A percentile compares a stretch with the other conserved stretches of the same genome.
Conservation (phyloP, 2,113 vertebrate species). For the Engraulis encrasicolus region DNA sequence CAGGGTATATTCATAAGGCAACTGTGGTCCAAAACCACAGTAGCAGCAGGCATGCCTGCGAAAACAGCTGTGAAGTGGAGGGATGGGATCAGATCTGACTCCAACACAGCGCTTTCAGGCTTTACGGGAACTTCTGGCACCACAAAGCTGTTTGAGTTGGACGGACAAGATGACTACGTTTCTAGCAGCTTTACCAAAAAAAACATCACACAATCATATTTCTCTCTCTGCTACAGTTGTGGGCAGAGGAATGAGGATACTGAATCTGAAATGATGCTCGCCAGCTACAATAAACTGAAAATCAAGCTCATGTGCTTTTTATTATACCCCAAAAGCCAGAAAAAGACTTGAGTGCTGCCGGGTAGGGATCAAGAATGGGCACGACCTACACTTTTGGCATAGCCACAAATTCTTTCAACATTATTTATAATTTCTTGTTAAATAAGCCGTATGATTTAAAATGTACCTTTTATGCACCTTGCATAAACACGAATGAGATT, state of each 20-base stretch:
- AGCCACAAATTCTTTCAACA: background rate
- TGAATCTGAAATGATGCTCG: background rate
- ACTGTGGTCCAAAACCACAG: background rate
- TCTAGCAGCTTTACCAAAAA: background rate
- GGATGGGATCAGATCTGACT: background rate
- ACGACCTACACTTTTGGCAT: background rate
- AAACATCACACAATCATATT: background rate
- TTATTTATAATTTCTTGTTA: background rate
- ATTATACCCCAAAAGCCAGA: background rate
- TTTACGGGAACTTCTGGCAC: background rate
- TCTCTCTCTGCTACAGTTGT: background rate
- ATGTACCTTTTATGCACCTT: background rate
- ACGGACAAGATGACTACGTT: background rate
- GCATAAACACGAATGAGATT: background rate
- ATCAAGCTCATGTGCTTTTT: constrained; percentile 6
- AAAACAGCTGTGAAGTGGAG: background rate
- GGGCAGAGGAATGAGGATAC: background rate
- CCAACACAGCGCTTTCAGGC: background rate
- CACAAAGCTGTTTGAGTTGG: constrained; percentile 3
- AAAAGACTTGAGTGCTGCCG: background rate
- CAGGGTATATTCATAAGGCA: background rate
- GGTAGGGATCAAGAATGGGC: background rate
- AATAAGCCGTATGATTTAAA: constrained; percentile 4
- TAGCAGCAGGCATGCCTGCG: background rate
- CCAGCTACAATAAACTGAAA: constrained; percentile 6